Base-by-base conservation (phyloP, 2,888 invertebrate species). In the Mantis religiosa region DNA sequence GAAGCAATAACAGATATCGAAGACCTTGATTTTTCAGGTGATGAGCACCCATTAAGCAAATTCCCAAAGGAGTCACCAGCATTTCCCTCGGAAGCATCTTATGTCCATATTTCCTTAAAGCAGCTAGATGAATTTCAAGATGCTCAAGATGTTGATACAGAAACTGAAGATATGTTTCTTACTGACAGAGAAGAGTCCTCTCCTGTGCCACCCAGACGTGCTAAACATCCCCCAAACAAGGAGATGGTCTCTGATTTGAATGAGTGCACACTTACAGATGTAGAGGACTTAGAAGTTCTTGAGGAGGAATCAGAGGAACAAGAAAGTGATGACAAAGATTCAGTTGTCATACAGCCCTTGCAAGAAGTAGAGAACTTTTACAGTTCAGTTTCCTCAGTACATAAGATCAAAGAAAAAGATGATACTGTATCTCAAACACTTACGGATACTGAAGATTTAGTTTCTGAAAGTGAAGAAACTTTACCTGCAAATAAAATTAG, bases 271-370 rank as follows among this genome's bases (percentile, higher is more conserved):
- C 87, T 91, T 20, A 92, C 93, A 27, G 92, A 93, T 90, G 90
- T 91, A 54, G 93, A 93, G 90, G 92, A 93, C 86, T 88, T 93
- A 4, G 91, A 92, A 47, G 89, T 91, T 7, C 91, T 91, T 82
- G 91, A 91, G 84, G 92, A 92, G 27, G 83, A 25, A 71, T 34
- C 47, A 27, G 89, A 87, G 14, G 82, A 47, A 27, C 28, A 81
- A 3, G 15, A 87, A 15, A 82, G 41, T 27, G 87, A 85, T 28
- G 71, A n/a, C 20, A 34, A 15, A 25, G 87, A 84, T 14, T 20
- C 88, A 14, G 28, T 85, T 88, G n/a, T 34, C 71, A 30, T 82
- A 47, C 15, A n/a, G 14, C 83, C 87, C n/a, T 54, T 89, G 20
- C 83, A 87, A 34, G 71, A 89, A 47, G 30, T 89, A n/a, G 87